These are phyloP conservation scores for Vanessa cardui DNA, from an alignment of 2,888 invertebrate species.

Conservation along the genomic window DNA sequence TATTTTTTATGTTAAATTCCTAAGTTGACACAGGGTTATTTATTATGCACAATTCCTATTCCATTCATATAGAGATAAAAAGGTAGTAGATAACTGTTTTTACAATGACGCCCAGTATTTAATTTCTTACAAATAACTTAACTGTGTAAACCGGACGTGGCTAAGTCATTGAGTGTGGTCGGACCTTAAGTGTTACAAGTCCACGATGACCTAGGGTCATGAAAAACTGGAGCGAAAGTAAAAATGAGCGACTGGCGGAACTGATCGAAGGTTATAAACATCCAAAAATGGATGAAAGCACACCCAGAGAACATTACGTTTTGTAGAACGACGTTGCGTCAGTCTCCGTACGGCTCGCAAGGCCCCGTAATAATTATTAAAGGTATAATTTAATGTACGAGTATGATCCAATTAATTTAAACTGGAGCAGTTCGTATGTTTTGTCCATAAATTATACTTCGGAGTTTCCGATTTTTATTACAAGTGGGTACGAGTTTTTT, in stretches of 20 bases:
- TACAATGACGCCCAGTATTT: too few relatives aligned
- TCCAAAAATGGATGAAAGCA: conserved; percentile 71
- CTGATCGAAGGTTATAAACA: conserved; percentile 65
- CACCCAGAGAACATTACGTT: conserved; percentile 42
- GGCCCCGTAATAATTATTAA: conserved; percentile 49
- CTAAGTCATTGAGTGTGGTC: neutral
- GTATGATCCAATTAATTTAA: conserved; percentile 51
- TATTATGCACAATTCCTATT: too few relatives aligned
- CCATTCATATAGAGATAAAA: too few relatives aligned
- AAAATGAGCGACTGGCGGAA: conserved; percentile 71
- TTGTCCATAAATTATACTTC: conserved; percentile 35
- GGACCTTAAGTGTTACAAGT: neutral
- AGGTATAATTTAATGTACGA: conserved; percentile 46
- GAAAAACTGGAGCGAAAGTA: conserved; percentile 76
- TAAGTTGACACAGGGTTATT: too few relatives aligned
- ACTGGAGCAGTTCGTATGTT: conserved; percentile 46
- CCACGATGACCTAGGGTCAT: conserved; percentile 59
- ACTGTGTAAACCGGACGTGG: neutral
- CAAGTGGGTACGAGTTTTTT: conserved; percentile 3
- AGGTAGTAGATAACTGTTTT: too few relatives aligned
- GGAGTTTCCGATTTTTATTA: conserved; percentile 34
- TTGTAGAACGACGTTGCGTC: conserved; percentile 51
- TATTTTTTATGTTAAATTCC: too few relatives aligned
- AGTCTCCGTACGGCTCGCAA: conserved; percentile 40
- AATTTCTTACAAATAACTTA: neutral